Base-by-base conservation (phyloP, 1,140 invertebrate genomes). In the Adelges cooleyi region DNA sequence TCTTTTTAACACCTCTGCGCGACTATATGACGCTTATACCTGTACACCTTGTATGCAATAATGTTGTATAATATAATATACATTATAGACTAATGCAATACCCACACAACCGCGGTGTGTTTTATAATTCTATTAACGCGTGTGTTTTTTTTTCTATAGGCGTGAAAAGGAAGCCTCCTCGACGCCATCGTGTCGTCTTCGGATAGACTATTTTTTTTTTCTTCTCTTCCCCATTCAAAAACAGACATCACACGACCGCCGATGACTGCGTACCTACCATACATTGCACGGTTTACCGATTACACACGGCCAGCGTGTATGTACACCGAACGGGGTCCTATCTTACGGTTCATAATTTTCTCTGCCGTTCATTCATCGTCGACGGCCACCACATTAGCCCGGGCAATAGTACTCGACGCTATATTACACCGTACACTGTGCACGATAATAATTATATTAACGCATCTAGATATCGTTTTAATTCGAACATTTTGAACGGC, bases 1-100 rank as follows among this genome's bases (percentile, higher is more conserved):
- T 56, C 53, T 56, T 56, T 56, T 56, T 56, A 33, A 56, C 53
- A 56, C 53, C 38, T 44, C 23, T n/a, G n/a, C n/a, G 40, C n/a
- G 15, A 15, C 10, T 42, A n/a, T 42, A 17, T 5, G 40, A 33
- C 5, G 5, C 11, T 33, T 33, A 33, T 33, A 11, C 11, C 5
- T 33, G 29, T 33, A 33, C 29, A 33, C n/a, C n/a, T n/a, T n/a
- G n/a, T n/a, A 33, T 33, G 11, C 11, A 33, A 33, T 33, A 33
- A 33, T 33, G 29, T 33, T 33, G 29, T 33, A 33, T 33, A 6
- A 33, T 33, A 33, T 33, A 33, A 33, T 33, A n/a, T n/a, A n/a
- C n/a, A n/a, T n/a, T n/a, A n/a, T n/a, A n/a, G n/a, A n/a, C n/a
- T 42, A 42, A 42, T 42, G 40, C n/a, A n/a, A n/a, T n/a, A n/a